Conservation (phyloP, 2,113 vertebrate species). For the Nettapus auritus region DNA sequence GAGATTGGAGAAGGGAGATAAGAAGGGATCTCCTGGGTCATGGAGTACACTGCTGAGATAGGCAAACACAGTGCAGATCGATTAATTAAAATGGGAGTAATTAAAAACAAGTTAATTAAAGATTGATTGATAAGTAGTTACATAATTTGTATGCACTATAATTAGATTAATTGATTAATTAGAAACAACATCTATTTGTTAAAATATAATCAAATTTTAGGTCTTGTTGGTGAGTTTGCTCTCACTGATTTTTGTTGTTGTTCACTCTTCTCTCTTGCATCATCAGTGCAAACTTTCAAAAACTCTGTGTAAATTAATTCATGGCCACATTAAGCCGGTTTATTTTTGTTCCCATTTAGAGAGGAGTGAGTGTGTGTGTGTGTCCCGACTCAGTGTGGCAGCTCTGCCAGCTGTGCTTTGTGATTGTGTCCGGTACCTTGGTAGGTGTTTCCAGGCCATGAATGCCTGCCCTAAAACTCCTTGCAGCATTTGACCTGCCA, state of each 20-base stretch:
- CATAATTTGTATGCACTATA: not conserved
- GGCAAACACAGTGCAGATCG: not conserved
- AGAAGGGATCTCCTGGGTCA: not conserved
- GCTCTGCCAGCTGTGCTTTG: not conserved
- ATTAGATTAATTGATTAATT: not conserved
- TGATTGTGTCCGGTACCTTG: not conserved
- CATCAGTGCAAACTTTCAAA: not conserved
- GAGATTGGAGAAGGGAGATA: not conserved
- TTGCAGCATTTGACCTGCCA: not conserved
- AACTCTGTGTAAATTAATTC: not conserved
- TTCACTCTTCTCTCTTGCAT: not conserved
- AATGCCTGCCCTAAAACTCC: not conserved
- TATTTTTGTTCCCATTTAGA: not conserved
- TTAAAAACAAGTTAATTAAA: not conserved
- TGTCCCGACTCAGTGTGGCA: fast-evolving
- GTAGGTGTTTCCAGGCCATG: not conserved
- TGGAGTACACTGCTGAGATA: not conserved
- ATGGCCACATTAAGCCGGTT: not conserved
- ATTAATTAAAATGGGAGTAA: not conserved
- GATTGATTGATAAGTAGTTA: not conserved
- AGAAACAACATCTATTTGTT: not conserved
- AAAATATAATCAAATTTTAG: not conserved
- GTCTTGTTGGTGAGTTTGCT: not conserved
- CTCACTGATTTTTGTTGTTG: not conserved
- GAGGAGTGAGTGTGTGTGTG: not conserved